Evolutionary conservation across 2,113 vertebrate genomes (phyloP).

Genomic region (Telmatochromis sp.): DNA sequence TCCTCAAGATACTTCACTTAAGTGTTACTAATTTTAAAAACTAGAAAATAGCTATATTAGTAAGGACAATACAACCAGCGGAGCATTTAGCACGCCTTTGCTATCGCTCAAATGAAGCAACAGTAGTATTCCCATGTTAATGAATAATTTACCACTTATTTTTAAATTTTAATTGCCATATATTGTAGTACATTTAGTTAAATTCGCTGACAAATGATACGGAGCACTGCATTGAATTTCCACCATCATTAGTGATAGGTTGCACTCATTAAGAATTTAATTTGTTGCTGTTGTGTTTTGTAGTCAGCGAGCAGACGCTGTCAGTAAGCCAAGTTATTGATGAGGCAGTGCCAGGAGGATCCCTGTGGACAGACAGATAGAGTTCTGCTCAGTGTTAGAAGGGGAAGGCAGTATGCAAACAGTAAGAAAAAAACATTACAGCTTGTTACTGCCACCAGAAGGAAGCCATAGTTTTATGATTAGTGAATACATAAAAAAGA

Average conservation of each 20-base stretch:
- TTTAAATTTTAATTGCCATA: not conserved
- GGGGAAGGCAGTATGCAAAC: not conserved
- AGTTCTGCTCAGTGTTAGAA: constrained; percentile 11
- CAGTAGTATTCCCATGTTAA: not conserved
- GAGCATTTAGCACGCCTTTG: not conserved
- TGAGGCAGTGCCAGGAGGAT: constrained; percentile 39
- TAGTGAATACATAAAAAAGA: not conserved
- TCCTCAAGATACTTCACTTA: not conserved
- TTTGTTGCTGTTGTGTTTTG: constrained; percentile 14
- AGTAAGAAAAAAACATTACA: not conserved
- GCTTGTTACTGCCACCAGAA: not conserved
- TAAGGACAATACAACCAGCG: not conserved
- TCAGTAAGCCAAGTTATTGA: constrained; percentile 46
- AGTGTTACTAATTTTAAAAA: not conserved
- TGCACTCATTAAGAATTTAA: constrained; percentile 42
- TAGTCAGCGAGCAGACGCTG: constrained; percentile 19
- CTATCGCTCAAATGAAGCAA: not conserved
- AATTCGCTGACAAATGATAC: constrained; percentile 19
- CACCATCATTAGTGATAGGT: constrained; percentile 22
- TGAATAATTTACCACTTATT: not conserved
- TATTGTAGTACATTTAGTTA: not conserved
- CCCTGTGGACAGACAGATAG: constrained; percentile 37
- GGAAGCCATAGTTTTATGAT: not conserved
- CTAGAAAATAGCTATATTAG: not conserved
- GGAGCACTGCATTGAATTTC: constrained; percentile 20